These are phyloP conservation scores for Gracilinanus agilis DNA, from an alignment of 2,113 vertebrate genomes.

Conservation along the genomic window DNA sequence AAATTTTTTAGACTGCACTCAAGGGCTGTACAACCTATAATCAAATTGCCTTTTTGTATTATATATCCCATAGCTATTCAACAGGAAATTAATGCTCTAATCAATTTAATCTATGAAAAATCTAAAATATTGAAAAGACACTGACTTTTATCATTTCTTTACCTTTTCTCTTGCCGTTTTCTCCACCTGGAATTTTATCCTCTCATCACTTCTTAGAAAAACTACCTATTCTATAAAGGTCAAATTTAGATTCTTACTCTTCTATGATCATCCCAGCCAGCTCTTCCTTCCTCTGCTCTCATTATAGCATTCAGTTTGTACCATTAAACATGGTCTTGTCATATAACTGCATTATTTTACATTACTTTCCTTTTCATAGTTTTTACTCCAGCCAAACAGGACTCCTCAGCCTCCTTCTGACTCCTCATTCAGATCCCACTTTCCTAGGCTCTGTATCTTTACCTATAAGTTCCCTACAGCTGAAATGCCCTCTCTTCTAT, in stretches of 20 bases:
- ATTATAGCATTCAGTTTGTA: not conserved
- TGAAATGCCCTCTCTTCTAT: not conserved
- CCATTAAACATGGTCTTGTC: not conserved
- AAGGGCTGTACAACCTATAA: not conserved
- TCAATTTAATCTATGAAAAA: not conserved
- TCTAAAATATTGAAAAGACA: not conserved
- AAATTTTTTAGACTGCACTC: not conserved
- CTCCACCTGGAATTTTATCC: not conserved
- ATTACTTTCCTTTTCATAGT: not conserved
- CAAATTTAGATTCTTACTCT: not conserved
- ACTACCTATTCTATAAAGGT: not conserved
- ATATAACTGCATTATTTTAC: not conserved
- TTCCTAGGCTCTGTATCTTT: not conserved
- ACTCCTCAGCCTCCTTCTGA: not conserved
- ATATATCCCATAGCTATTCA: not conserved
- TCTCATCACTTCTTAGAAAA: not conserved
- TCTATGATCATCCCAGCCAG: not conserved
- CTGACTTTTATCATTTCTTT: not conserved
- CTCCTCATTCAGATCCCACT: not conserved
- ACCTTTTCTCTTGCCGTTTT: not conserved
- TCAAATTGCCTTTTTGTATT: not conserved
- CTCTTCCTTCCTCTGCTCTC: not conserved
- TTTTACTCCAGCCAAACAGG: not conserved
- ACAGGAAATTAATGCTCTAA: not conserved
- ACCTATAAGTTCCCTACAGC: not conserved